Evolutionary conservation across 2,797 vertebrate species (phyloP).

Genomic region (Clarias platycephalus): DNA sequence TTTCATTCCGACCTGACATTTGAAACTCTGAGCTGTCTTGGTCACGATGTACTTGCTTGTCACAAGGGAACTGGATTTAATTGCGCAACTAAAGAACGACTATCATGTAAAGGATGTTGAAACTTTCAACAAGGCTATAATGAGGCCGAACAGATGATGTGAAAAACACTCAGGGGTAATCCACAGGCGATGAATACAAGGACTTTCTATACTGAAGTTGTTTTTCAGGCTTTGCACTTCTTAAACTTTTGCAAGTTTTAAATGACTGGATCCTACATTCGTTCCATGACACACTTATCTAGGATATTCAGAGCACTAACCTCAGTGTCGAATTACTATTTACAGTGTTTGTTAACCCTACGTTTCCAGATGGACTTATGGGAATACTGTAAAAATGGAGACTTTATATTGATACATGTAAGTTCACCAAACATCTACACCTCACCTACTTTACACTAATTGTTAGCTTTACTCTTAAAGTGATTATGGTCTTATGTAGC

Average conservation of each 20-base stretch:
- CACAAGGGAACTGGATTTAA: background rate
- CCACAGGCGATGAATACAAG: background rate
- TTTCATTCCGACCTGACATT: slow-evolving; percentile 21
- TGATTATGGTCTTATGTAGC: background rate
- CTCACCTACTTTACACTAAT: background rate
- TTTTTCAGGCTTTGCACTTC: background rate
- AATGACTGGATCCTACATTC: background rate
- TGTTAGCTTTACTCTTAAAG: background rate
- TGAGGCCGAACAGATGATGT: background rate
- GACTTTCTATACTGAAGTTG: background rate
- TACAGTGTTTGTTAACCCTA: background rate
- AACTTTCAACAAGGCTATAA: slow-evolving; percentile 25
- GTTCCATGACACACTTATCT: background rate
- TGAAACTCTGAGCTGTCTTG: slow-evolving; percentile 12
- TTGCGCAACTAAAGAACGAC: slow-evolving; percentile 15
- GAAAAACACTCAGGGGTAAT: slow-evolving; percentile 1
- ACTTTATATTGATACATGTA: background rate
- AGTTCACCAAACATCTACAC: background rate
- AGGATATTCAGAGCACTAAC: background rate
- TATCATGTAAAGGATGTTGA: slow-evolving; percentile 12
- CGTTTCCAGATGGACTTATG: background rate
- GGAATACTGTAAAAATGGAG: background rate
- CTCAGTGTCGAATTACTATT: background rate
- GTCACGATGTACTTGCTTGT: background rate
- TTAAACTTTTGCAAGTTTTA: background rate